phyloP scores from a whole-genome alignment of 2,113 vertebrate species.

The Delphinus delphis region DNA sequence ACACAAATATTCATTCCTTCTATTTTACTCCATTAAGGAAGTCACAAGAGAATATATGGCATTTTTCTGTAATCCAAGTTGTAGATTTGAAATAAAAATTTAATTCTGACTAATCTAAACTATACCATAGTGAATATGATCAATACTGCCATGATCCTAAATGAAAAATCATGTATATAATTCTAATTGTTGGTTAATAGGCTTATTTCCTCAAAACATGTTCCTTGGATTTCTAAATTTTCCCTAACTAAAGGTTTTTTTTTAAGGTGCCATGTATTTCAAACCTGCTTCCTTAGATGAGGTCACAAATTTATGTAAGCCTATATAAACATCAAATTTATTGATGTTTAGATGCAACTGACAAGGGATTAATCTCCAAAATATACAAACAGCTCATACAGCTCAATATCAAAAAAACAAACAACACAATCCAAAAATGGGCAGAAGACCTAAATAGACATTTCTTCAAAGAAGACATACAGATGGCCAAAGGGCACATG shows the following conservation, averaged over 20 bases:
- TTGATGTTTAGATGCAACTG: not conserved
- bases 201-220: slow-evolving; percentile 11
- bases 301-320: not conserved
- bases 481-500: not conserved
- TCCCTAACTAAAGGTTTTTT: not conserved
- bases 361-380: not conserved
- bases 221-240: slow-evolving; percentile 5
- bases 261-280: not conserved
- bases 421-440: not conserved
- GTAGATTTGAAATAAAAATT: not conserved
- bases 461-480: not conserved
- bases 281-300: not conserved
- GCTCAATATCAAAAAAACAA: not conserved
- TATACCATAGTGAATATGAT: not conserved
- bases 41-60: not conserved
- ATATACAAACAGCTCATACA: not conserved
- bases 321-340: not conserved
- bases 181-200: not conserved
- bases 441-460: not conserved
- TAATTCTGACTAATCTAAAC: not conserved
- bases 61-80: slow-evolving; percentile 17
- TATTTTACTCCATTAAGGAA: not conserved
- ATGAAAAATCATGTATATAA: not conserved
- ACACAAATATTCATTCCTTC: not conserved
- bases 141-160: not conserved